Conservation (phyloP, 1,140 invertebrate species). For the Propsilocerus akamusi region DNA sequence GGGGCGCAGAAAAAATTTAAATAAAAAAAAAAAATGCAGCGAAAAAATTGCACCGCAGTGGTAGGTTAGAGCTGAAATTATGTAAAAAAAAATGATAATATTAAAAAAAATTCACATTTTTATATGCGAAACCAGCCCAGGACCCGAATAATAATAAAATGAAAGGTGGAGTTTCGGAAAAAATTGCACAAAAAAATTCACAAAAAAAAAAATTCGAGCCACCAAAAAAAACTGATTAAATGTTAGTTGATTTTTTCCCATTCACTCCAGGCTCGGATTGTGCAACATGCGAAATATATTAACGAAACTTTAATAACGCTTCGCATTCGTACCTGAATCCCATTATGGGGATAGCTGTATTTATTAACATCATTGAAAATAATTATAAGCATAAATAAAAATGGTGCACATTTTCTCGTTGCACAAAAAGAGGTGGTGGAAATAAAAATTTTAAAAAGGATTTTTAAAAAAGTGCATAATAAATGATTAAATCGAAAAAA, state of each 20-base stretch:
- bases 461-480: no score
- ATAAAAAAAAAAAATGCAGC: neutral
- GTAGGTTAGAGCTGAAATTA: conserved; percentile 1
- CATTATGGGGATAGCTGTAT: neutral
- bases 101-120: conserved; percentile 1
- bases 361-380: conserved; percentile 3
- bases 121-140: neutral
- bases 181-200: neutral
- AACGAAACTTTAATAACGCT: no score
- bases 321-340: neutral
- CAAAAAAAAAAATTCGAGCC: neutral
- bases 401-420: no score
- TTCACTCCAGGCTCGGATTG: no score
- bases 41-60: neutral
- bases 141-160: conserved; percentile 4
- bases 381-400: conserved; percentile 4
- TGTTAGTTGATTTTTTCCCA: conserved; percentile 1
- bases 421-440: no score
- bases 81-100: conserved; percentile 4
- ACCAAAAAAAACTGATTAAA: conserved; percentile 3
- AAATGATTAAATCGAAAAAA: no score
- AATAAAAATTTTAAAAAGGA: no score
- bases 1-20: neutral
- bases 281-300: no score
- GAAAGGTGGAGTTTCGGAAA: conserved; percentile 2